These are phyloP conservation scores for Druon quercuslanigerum DNA, from an alignment of 1,140 invertebrate species.

Conservation along the genomic window DNA sequence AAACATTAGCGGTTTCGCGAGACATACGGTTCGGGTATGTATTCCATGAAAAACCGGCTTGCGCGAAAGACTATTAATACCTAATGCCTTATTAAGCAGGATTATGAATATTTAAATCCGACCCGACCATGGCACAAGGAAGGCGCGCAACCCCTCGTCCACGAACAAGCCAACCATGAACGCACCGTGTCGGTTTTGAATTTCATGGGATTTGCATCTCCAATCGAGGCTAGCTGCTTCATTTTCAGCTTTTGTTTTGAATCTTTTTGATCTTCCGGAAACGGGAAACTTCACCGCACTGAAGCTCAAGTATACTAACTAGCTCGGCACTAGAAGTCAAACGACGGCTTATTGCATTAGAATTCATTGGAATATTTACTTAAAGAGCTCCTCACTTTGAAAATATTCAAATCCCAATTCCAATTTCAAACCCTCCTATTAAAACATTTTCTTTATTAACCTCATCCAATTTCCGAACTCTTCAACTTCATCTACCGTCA, in stretches of 20 bases:
- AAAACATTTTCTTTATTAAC: conserved; percentile 27
- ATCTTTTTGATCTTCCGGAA: conserved; percentile 10
- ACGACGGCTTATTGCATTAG: conserved; percentile 27
- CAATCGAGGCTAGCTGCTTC: conserved; percentile 31
- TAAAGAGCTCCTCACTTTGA: background rate
- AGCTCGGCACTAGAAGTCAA: conserved; percentile 19
- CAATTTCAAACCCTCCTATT: background rate
- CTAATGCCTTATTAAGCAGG: conserved; percentile 51
- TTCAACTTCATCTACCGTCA: too few relatives aligned
- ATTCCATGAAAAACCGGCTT: conserved; percentile 1
- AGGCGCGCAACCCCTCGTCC: conserved; percentile 22
- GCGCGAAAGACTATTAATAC: conserved; percentile 45
- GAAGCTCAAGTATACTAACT: conserved; percentile 16
- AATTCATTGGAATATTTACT: conserved; percentile 31
- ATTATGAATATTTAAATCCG: conserved; percentile 53
- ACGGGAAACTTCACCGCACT: conserved; percentile 2
- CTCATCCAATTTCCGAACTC: background rate
- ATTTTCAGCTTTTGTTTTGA: conserved; percentile 21
- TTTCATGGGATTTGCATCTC: conserved; percentile 50
- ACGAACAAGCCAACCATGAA: conserved; percentile 12
- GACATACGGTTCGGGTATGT: background rate
- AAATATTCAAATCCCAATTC: conserved; percentile 13
- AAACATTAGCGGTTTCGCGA: background rate
- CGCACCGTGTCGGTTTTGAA: conserved; percentile 35
- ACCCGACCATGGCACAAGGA: conserved; percentile 3